Evolutionary conservation across 2,888 invertebrate genomes (phyloP).

Genomic region (Meloe dianella): DNA sequence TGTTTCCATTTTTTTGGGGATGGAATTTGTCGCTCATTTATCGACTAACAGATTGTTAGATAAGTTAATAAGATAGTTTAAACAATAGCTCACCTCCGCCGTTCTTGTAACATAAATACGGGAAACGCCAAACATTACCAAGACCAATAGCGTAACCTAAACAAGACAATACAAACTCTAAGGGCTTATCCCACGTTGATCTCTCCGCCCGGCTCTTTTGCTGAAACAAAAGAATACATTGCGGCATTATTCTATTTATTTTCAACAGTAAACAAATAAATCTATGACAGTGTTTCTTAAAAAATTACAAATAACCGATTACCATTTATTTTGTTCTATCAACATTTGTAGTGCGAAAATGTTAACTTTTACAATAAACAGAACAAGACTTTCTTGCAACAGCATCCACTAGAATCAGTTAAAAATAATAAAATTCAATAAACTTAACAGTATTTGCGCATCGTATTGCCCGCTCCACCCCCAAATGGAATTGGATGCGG

Average conservation of each 20-base stretch:
- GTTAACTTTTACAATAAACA: no score
- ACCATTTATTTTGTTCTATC: no score
- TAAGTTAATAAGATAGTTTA: no score
- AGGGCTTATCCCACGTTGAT: constrained; percentile 67
- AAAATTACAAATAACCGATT: no score
- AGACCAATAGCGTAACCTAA: constrained; percentile 79
- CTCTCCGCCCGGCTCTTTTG: constrained; percentile 47
- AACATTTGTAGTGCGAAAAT: no score
- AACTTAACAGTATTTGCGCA: not conserved
- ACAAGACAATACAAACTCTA: constrained; percentile 79
- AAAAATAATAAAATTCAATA: not conserved
- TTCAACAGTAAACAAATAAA: no score
- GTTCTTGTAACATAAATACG: constrained; percentile 78
- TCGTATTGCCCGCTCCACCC: not conserved
- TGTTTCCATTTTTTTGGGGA: not conserved
- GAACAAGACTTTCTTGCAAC: no score
- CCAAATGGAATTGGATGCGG: not conserved
- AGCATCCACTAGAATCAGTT: no score
- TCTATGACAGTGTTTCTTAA: no score
- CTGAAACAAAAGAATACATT: not conserved
- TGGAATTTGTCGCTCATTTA: no score
- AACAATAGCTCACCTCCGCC: constrained; percentile 71
- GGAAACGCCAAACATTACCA: constrained; percentile 82
- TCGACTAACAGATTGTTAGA: no score
- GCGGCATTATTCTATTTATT: not conserved